Percentiles rank a stretch among this genome's conserved stretches.
phyloP scores from a whole-genome alignment of 2,113 vertebrate species.

The Clarias macrocephalus region DNA sequence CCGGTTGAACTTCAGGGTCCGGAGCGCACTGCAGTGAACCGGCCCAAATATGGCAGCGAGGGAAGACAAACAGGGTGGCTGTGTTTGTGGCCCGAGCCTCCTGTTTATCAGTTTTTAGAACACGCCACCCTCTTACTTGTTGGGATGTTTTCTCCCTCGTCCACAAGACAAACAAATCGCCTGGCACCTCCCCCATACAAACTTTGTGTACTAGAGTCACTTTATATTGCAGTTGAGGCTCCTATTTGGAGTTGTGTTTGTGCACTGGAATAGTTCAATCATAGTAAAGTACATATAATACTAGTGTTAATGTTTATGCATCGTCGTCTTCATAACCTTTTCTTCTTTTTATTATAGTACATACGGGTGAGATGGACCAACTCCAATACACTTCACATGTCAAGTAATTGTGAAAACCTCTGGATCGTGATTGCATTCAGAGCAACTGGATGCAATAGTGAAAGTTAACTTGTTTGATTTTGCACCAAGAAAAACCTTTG shows the following conservation, averaged over 20 bases:
- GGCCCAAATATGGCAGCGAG: constrained; percentile 69
- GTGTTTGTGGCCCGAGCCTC: constrained; percentile 60
- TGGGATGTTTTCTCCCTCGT: constrained; percentile 32
- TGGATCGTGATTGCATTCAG: background rate
- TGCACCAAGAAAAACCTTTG: background rate
- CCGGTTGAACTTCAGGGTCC: background rate
- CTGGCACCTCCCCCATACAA: background rate
- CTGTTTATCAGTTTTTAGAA: constrained; percentile 67
- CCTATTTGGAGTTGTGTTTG: constrained; percentile 33
- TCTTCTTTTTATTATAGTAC: background rate
- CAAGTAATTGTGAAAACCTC: background rate
- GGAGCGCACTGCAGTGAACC: constrained; percentile 43
- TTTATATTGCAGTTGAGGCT: constrained; percentile 23
- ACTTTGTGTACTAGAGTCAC: background rate
- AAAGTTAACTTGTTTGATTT: background rate
- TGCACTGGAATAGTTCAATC: background rate
- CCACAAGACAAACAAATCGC: constrained; percentile 20
- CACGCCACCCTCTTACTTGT: constrained; percentile 47
- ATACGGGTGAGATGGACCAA: background rate
- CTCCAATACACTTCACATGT: background rate
- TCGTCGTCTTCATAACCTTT: background rate
- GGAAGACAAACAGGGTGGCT: constrained; percentile 50
- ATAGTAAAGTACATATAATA: too few species aligned
- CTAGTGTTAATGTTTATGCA: background rate
- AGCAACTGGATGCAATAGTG: background rate